A percentile compares a stretch with the other conserved stretches of the same genome.
Evolutionary conservation across 53 echinoderm and acorn worm species (phyloP).

Genomic region (Temnopleurus reevesii): DNA sequence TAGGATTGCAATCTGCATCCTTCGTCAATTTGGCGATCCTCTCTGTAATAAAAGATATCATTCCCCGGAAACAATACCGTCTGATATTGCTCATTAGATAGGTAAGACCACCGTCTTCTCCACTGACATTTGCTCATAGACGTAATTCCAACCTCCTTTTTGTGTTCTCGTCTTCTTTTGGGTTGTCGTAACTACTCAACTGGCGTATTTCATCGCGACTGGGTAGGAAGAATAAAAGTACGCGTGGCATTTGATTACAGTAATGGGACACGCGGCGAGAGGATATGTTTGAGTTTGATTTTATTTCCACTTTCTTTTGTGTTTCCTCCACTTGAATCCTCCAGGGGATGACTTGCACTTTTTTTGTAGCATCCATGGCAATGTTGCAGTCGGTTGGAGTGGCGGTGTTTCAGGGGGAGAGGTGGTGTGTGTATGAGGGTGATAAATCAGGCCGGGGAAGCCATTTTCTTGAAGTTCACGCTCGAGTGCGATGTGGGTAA

Average conservation of each 20-base stretch:
- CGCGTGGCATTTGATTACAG: not conserved
- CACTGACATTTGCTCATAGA: not conserved
- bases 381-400: not conserved
- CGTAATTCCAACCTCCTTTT: not conserved
- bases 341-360: slow-evolving; percentile 4
- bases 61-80: not conserved
- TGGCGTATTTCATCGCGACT: not conserved
- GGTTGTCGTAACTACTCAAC: not conserved
- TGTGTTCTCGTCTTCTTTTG: not conserved
- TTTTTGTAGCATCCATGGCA: not conserved
- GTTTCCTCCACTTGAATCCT: not conserved
- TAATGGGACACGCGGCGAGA: slow-evolving; percentile 2
- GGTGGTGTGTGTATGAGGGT: not conserved
- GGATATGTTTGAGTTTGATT: slow-evolving; percentile 18
- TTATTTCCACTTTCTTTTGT: not conserved
- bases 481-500: not conserved
- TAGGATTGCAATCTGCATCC: not conserved
- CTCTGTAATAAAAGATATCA: not conserved
- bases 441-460: not conserved
- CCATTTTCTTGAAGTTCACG: not conserved
- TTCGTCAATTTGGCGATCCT: not conserved
- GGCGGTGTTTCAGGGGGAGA: not conserved
- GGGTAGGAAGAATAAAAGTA: not conserved
- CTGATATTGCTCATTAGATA: not conserved
- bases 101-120: not conserved